Base-by-base conservation (phyloP, 2,888 invertebrate species). In the Leucania comma region DNA sequence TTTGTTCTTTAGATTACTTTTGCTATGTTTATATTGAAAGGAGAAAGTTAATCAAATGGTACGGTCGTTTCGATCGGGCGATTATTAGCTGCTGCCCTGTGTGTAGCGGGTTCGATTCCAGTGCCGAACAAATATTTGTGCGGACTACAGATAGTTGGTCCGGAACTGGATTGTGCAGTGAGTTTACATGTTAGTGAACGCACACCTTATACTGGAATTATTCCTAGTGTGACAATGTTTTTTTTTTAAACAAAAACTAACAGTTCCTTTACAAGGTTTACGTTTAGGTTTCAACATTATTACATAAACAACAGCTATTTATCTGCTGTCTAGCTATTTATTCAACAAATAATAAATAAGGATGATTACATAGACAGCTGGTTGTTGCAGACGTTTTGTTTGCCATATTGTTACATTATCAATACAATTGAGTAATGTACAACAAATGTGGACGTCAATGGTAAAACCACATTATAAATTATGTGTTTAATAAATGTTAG, bases 371-470 rank as follows among this genome's bases (percentile, higher is more conserved):
- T 53, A 9, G 29, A 17, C 14, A 35, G 24, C 50, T 12, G 26
- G 42, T 50, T 50, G 22, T 46, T 73, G 58, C 35, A 5, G 2
- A 4, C 20, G 26, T 46, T 9, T 57, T 51, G 38, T 70, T 61
- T 78, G 29, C 29, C 17, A 29, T 32, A 35, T 35, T 72, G 35
- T 22, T 46, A 51, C 9, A 59, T n/a, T 22, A 59, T 72, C 26
- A 72, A 59, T 50, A 51, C 54, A 72, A 58, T 72, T 62, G 22
- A 38, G 58, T 50, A 54, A 75, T 50, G 38, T 32, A 50, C 26
- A 14, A 48, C 22, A 14, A 63, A 72, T 59, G 38, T 29, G 26
- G 10, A 35, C 22, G 10, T 42, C 42, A 22, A 54, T 59, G 48
- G 26, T 54, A 63, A 74, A 50, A 63, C 48, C 22, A 42, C 54